Conservation (phyloP, 2,113 vertebrate species). For the Callaeas wilsoni region DNA sequence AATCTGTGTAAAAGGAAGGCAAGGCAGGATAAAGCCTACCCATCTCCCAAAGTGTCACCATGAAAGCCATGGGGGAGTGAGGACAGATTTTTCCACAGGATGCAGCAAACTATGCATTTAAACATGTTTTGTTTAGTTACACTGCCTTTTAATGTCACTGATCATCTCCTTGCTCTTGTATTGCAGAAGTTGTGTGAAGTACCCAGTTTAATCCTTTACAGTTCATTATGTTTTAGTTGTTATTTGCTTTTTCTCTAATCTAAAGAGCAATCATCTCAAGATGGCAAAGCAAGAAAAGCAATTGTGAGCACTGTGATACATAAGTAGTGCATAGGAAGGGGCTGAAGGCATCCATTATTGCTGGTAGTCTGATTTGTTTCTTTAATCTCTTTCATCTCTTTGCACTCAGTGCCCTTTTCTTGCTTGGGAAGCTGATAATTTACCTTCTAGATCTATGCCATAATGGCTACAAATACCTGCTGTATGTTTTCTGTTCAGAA, state of each 20-base stretch:
- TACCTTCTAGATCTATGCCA: neutral
- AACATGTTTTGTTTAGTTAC: neutral
- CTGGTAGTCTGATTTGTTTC: neutral
- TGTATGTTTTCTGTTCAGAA: neutral
- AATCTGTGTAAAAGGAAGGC: neutral
- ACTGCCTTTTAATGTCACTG: neutral
- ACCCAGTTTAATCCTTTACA: neutral
- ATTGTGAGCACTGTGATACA: neutral
- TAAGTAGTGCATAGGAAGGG: neutral
- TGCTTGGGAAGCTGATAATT: neutral
- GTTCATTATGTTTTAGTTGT: neutral
- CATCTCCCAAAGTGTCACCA: fast-evolving
- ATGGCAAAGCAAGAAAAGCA: neutral
- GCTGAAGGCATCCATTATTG: neutral
- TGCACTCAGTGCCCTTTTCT: neutral
- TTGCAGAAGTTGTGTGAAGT: neutral
- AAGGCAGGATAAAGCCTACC: neutral
- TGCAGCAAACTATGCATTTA: neutral
- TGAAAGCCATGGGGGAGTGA: neutral
- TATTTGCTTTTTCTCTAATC: slow-evolving; percentile 17
- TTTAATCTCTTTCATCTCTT: neutral
- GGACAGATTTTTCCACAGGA: neutral
- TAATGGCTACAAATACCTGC: neutral
- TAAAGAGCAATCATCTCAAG: slow-evolving; percentile 8
- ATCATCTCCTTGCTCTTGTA: neutral